These are phyloP conservation scores for Carollia perspicillata DNA, from an alignment of 2,113 vertebrate species.

Conservation along the genomic window DNA sequence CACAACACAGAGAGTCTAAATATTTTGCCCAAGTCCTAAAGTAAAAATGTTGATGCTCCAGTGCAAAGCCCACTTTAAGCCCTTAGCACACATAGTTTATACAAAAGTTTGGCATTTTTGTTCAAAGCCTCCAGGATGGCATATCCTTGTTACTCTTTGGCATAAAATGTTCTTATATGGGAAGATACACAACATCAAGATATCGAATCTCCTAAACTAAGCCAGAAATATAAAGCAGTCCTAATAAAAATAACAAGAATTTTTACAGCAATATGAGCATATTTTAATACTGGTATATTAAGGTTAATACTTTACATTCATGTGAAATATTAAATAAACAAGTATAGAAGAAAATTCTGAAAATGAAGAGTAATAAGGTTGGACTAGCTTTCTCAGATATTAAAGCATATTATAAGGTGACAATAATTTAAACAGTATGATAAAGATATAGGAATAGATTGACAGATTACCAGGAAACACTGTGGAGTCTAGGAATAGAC, in stretches of 20 bases:
- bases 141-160: not conserved
- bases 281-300: not conserved
- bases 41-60: not conserved
- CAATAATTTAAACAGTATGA: not conserved
- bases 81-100: not conserved
- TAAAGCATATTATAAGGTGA: not conserved
- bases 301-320: not conserved
- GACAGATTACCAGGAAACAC: not conserved
- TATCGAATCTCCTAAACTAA: not conserved
- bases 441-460: not conserved
- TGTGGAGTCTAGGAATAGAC: not conserved
- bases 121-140: not conserved
- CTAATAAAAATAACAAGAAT: not conserved
- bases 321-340: not conserved
- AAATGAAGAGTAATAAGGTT: not conserved
- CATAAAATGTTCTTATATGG: not conserved
- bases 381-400: not conserved
- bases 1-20: not conserved
- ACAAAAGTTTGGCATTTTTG: not conserved
- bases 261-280: not conserved
- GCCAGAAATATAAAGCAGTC: not conserved
- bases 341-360: not conserved
- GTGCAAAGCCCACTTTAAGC: not conserved
- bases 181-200: not conserved
- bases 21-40: not conserved